Conservation (phyloP, 2,888 invertebrate species). For the Papilio gigon region DNA sequence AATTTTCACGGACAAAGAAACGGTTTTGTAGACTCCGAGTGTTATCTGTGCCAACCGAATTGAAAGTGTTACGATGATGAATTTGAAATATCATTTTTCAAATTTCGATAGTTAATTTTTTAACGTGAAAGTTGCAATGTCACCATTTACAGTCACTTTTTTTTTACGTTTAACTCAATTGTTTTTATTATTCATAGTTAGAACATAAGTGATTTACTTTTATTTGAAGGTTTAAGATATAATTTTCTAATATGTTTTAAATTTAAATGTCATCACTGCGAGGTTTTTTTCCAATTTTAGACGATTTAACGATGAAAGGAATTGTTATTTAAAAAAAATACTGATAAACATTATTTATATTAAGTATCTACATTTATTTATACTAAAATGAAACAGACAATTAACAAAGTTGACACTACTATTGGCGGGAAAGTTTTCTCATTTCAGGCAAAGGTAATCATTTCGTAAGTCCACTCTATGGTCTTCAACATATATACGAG, state of each 20-base stretch:
- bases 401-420: not conserved
- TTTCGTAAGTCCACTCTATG: not conserved
- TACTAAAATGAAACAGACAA: too few relatives aligned
- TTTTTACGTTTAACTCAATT: constrained; percentile 23
- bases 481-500: not conserved
- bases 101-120: constrained; percentile 29
- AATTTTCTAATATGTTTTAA: too few relatives aligned
- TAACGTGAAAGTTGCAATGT: constrained; percentile 18
- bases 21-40: not conserved
- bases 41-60: not conserved
- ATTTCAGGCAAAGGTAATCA: not conserved
- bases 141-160: constrained; percentile 21
- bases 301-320: too few relatives aligned
- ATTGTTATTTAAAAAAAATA: too few relatives aligned
- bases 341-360: too few relatives aligned
- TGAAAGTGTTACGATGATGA: constrained; percentile 19
- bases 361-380: too few relatives aligned
- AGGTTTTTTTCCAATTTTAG: too few relatives aligned
- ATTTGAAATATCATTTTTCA: constrained; percentile 7
- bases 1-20: constrained; percentile 17
- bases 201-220: not conserved
- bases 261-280: not conserved
- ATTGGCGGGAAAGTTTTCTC: not conserved
- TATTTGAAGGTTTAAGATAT: not conserved
- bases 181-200: not conserved